Percentiles rank a stretch among this genome's conserved stretches.
phyloP scores from a whole-genome alignment of 2,113 vertebrate species.

The Neomonachus schauinslandi region DNA sequence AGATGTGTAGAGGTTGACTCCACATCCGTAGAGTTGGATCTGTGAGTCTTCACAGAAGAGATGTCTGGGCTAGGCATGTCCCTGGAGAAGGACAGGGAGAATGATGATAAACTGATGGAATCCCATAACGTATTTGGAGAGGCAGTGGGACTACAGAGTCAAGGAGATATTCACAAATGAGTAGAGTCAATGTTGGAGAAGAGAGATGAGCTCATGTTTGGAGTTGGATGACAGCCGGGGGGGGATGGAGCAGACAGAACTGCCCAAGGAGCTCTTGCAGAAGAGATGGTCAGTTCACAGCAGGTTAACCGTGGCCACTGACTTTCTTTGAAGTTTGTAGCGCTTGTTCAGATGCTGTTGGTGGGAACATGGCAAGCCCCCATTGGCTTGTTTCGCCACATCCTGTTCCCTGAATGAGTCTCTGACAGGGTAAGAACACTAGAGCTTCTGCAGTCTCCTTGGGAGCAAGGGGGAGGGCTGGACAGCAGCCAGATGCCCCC shows the following conservation, averaged over 20 bases:
- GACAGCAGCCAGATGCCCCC: background rate
- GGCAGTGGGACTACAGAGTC: background rate
- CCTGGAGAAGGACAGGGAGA: background rate
- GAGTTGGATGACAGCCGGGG: background rate
- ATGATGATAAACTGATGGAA: background rate
- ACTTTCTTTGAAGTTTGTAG: background rate
- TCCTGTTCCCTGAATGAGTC: background rate
- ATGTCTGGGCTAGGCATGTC: background rate
- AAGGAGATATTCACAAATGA: background rate
- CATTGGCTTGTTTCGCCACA: background rate
- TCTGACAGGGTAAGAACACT: background rate
- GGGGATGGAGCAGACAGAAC: no score
- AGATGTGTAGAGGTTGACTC: background rate
- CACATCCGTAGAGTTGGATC: background rate
- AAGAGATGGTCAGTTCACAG: background rate
- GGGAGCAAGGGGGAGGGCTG: no score
- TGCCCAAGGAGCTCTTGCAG: background rate
- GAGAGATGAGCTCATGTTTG: background rate
- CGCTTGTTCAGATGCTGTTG: background rate
- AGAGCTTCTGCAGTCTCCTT: background rate
- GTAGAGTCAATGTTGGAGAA: background rate
- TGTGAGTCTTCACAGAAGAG: background rate
- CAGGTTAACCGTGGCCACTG: background rate
- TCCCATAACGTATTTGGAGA: conserved; percentile 2
- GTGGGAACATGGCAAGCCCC: background rate